Evolutionary conservation across 2,797 vertebrate species (phyloP).

Genomic region (Hippocampus kuda): DNA sequence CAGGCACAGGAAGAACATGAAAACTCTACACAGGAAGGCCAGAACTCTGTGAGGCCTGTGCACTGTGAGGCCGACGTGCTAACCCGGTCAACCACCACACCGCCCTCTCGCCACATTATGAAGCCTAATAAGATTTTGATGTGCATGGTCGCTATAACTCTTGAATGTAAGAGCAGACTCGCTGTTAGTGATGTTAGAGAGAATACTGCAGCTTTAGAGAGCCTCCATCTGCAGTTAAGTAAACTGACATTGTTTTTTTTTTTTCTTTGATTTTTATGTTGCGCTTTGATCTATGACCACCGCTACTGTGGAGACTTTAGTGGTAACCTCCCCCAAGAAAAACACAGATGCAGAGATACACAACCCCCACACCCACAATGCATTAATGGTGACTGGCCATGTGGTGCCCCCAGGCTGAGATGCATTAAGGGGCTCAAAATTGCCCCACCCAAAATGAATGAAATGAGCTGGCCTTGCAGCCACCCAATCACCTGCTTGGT

Average conservation of each 20-base stretch:
- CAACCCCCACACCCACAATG: neutral
- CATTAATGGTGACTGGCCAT: neutral
- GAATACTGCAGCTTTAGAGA: neutral
- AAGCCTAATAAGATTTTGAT: neutral
- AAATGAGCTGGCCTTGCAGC: conserved; percentile 1
- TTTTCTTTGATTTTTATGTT: neutral
- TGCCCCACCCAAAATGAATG: neutral
- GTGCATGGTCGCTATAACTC: neutral
- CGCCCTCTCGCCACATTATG: neutral
- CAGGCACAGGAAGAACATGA: no score
- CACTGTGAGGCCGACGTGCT: no score
- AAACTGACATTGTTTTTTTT: neutral
- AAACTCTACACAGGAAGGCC: no score
- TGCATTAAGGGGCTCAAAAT: neutral
- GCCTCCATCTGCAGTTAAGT: neutral
- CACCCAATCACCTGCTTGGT: neutral
- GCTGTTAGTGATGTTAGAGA: neutral
- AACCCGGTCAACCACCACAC: no score
- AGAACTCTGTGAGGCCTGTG: no score
- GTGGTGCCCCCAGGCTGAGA: neutral
- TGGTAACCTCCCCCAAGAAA: neutral
- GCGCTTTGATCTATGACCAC: neutral
- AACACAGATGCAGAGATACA: neutral
- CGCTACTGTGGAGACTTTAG: neutral
- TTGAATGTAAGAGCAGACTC: neutral